Base-by-base conservation (phyloP, 2,797 vertebrate genomes). In the Benthosema pterotum region DNA sequence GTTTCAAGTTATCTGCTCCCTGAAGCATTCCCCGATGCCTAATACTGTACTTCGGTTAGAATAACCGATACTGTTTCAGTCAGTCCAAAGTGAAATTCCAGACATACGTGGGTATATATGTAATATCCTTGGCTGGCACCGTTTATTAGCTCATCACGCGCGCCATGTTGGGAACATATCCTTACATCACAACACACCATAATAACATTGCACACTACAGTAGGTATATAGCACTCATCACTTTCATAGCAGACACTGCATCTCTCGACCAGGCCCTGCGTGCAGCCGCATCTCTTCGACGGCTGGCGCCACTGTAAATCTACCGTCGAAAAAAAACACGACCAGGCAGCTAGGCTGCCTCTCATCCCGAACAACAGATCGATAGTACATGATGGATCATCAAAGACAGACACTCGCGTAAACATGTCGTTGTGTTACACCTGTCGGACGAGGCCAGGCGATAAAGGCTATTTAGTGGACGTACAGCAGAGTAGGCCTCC, bases 91-190 rank as follows among this genome's bases (percentile, higher is more conserved):
- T 71, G 72, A 60, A 77, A 88, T 89, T 83, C 87, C 83, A 82
- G 65, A 74, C 77, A 70, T 25, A 25, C 22, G 22, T 25, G 5
- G 22, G 60, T 61, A 86, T n/a, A 80, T 87, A 85, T 87, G 86
- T 86, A 73, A 88, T 84, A 72, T 75, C 79, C 75, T 75, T 54
- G 69, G 54, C 7, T 54, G 69, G 54, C 7, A 22, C 25, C 15
- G 25, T 83, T 82, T 78, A 83, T 79, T 72, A 78, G 80, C 83
- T 84, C 80, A 62, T 84, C 80, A 62, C 55, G 82, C 66, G 83
- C 87, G 89, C 88, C 89, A 91, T 91, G 81, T 90, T 91, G 83
- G 25, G 80, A 88, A 78, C 83, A 72, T 72, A 63, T 53, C 84
- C 84, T 87, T 86, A 74, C 83, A 87, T 87, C 88, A 82, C 28